phyloP scores from a whole-genome alignment of 2,113 vertebrate species.

The Garra rufa region DNA sequence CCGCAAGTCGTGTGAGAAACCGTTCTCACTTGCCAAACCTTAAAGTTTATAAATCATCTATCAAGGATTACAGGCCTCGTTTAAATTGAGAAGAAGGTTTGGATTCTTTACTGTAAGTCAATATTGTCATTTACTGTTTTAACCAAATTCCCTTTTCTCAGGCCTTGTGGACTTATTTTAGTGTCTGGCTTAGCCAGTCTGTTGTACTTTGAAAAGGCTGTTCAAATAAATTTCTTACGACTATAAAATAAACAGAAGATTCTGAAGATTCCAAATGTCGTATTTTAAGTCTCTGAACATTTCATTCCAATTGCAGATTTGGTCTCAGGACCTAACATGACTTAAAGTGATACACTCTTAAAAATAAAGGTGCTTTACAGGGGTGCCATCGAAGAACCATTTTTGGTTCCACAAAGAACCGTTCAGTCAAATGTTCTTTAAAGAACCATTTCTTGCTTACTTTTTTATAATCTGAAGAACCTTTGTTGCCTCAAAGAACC shows the following conservation, averaged over 20 bases:
- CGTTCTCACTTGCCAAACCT: slow-evolving; percentile 55
- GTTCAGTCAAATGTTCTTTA: too few species aligned
- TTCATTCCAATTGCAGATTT: background rate
- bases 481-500: too few species aligned
- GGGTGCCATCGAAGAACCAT: too few species aligned
- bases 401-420: too few species aligned
- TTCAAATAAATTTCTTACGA: background rate
- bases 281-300: background rate
- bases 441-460: too few species aligned
- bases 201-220: background rate
- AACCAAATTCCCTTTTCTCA: background rate
- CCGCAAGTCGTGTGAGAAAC: slow-evolving; percentile 64
- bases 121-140: slow-evolving; percentile 11
- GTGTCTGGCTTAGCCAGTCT: background rate
- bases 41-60: slow-evolving; percentile 61
- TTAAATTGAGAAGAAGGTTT: background rate
- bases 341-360: background rate
- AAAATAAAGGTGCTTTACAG: too few species aligned
- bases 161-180: background rate
- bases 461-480: too few species aligned
- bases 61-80: slow-evolving; percentile 29
- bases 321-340: background rate
- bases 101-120: background rate
- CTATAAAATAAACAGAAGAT: background rate
- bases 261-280: background rate